Percentiles rank a stretch among this genome's conserved stretches.
Conservation (phyloP, 2,888 invertebrate species). For the Hemistola chrysoprasaria region DNA sequence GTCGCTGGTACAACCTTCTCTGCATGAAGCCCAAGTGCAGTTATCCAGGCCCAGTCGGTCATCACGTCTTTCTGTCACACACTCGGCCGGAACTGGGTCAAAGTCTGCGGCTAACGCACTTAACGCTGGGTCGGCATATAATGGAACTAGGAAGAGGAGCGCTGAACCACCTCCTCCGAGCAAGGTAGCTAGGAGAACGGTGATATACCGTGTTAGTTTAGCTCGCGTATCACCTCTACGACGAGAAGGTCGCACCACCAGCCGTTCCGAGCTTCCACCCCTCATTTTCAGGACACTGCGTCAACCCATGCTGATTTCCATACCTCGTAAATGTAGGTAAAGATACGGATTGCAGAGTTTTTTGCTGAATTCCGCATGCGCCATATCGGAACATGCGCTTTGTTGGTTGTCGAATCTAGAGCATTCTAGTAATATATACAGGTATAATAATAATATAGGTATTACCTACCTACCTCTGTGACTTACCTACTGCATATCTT, state of each 20-base stretch:
- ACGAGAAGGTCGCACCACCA: conserved; percentile 65
- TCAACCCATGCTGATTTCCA: conserved; percentile 72
- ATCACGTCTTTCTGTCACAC: conserved; percentile 87
- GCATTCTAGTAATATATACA: no score
- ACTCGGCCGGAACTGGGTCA: conserved; percentile 87
- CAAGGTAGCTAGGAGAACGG: conserved; percentile 67
- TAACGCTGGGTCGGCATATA: conserved; percentile 77
- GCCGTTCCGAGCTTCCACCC: conserved; percentile 73
- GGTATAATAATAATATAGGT: no score
- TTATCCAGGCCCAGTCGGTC: conserved; percentile 88
- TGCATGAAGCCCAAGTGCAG: conserved; percentile 90
- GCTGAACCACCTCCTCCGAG: conserved; percentile 74
- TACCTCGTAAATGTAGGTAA: conserved; percentile 17
- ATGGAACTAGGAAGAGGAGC: conserved; percentile 72
- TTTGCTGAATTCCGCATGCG: conserved; percentile 42
- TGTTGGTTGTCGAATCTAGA: background rate
- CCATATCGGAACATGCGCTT: conserved; percentile 49
- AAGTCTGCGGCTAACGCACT: conserved; percentile 88
- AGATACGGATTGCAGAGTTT: conserved; percentile 29
- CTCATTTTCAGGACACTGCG: conserved; percentile 69
- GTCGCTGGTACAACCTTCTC: conserved; percentile 92
- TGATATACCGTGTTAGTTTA: conserved; percentile 69
- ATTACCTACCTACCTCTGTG: no score
- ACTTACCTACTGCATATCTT: no score
- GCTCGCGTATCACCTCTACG: conserved; percentile 69